Evolutionary conservation across 2,113 vertebrate genomes (phyloP).

Genomic region (Phoenicopterus ruber): DNA sequence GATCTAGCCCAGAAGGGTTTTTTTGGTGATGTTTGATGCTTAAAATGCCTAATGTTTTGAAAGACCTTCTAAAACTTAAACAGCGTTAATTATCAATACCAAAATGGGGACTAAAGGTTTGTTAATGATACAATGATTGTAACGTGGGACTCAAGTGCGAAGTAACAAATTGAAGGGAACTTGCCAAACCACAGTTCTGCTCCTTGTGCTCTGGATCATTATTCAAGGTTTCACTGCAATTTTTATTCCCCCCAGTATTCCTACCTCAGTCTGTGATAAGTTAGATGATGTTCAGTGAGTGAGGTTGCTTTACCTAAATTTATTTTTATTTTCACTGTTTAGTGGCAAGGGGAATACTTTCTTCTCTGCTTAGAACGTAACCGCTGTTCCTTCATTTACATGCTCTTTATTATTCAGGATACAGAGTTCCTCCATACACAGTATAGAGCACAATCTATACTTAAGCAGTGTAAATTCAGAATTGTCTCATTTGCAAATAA

Average conservation of each 20-base stretch:
- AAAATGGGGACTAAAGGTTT: background rate
- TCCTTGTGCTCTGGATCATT: background rate
- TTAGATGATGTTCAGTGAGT: background rate
- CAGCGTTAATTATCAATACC: background rate
- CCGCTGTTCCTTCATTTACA: background rate
- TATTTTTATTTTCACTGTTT: background rate
- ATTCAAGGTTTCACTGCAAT: background rate
- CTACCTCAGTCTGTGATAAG: background rate
- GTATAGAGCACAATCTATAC: background rate
- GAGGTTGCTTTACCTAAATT: background rate
- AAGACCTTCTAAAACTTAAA: background rate
- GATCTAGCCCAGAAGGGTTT: background rate
- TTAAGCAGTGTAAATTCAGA: background rate
- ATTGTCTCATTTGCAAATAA: slow-evolving; percentile 11
- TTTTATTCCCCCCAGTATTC: background rate
- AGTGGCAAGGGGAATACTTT: background rate
- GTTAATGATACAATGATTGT: background rate
- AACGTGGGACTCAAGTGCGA: background rate
- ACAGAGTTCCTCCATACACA: background rate
- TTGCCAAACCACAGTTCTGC: background rate
- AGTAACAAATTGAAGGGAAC: background rate
- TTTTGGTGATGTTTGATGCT: background rate
- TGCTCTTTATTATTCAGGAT: background rate
- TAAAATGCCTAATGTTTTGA: background rate
- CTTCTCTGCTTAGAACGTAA: background rate